Conservation (phyloP, 2,113 vertebrate genomes). For the Cairina moschata region DNA sequence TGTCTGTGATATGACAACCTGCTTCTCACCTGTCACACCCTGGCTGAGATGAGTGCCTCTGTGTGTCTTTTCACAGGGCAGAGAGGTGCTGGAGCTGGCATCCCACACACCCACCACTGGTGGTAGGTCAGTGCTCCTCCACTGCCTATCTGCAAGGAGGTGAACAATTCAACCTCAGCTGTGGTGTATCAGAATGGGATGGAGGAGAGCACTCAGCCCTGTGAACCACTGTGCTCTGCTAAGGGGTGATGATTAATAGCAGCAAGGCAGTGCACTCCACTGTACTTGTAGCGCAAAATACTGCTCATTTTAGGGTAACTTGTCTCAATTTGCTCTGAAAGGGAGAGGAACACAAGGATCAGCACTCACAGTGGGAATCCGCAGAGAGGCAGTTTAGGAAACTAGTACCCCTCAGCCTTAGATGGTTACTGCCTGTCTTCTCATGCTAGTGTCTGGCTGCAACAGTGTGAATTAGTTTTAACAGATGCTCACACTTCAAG, state of each 20-base stretch:
- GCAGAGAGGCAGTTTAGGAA: background rate
- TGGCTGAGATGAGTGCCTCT: background rate
- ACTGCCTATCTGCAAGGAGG: background rate
- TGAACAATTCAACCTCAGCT: background rate
- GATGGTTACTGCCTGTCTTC: background rate
- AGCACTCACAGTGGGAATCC: background rate
- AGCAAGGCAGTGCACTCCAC: background rate
- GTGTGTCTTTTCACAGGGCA: background rate
- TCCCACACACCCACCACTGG: accelerated
- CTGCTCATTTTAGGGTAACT: background rate
- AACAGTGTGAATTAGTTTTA: background rate
- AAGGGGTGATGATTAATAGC: background rate
- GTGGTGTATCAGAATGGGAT: accelerated
- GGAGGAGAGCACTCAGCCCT: background rate
- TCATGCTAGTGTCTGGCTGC: background rate
- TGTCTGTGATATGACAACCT: background rate
- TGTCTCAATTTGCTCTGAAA: background rate
- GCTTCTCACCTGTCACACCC: background rate
- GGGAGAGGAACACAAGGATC: background rate
- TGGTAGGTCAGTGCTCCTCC: background rate
- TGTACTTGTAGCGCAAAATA: background rate
- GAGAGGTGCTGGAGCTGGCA: background rate
- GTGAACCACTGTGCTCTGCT: background rate
- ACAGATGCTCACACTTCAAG: background rate
- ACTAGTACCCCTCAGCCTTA: background rate